phyloP scores from a whole-genome alignment of 2,113 vertebrate genomes.

The Tenrec ecaudatus region DNA sequence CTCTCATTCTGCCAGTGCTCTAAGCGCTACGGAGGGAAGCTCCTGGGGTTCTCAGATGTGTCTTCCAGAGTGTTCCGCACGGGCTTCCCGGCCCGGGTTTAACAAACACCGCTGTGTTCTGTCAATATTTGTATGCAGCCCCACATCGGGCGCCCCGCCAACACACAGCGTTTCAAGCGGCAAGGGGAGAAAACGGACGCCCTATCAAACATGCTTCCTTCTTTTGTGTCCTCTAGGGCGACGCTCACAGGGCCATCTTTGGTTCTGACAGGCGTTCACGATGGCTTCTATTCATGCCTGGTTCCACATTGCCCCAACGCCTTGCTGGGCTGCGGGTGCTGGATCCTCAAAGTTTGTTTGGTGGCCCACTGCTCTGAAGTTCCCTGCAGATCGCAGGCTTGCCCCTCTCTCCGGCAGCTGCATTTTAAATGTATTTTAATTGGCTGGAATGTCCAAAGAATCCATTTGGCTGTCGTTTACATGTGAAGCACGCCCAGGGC shows the following conservation, averaged over 20 bases:
- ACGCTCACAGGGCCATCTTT: constrained; percentile 86
- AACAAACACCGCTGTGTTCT: constrained; percentile 90
- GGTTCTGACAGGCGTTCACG: constrained; percentile 76
- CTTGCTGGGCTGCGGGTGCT: constrained; percentile 8
- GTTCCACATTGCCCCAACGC: constrained; percentile 66
- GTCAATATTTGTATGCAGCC: constrained; percentile 91
- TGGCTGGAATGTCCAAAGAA: constrained; percentile 90
- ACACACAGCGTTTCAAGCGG: constrained; percentile 84
- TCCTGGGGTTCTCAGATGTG: constrained; percentile 86
- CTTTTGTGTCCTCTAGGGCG: constrained; percentile 86
- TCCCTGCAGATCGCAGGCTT: constrained; percentile 80
- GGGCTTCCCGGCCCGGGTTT: constrained; percentile 84
- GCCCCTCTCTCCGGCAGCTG: constrained; percentile 87
- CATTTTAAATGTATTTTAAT: constrained; percentile 91
- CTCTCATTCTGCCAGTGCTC: constrained; percentile 85
- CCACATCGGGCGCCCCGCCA: constrained; percentile 88
- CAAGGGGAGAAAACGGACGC: constrained; percentile 88
- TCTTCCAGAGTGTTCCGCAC: constrained; percentile 87
- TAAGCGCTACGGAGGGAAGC: constrained; percentile 80
- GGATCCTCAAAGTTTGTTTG: constrained; percentile 80
- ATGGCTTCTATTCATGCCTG: constrained; percentile 71
- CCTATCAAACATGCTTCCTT: constrained; percentile 84
- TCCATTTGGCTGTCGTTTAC: constrained; percentile 92
- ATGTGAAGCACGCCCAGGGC: constrained; percentile 92
- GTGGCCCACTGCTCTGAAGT: constrained; percentile 81